Percentiles rank a stretch among this genome's conserved stretches.
Conservation (phyloP, 1,140 invertebrate species). For the Penaeus japonicus region DNA sequence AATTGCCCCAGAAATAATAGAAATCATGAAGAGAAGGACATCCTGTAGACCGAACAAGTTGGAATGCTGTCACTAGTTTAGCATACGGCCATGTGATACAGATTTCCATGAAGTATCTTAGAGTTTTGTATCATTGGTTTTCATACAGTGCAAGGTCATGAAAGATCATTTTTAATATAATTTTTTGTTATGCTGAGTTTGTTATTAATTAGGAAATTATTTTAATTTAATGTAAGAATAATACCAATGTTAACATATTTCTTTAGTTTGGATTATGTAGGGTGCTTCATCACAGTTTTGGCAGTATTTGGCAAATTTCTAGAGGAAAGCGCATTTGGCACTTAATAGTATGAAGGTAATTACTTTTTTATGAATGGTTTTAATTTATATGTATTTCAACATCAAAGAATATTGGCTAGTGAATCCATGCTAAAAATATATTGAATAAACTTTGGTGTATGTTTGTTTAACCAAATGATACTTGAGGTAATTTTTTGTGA, state of each 20-base stretch:
- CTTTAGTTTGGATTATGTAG: slow-evolving; percentile 25
- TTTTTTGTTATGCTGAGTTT: slow-evolving; percentile 24
- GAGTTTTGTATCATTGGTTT: slow-evolving; percentile 36
- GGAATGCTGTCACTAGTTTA: slow-evolving; percentile 38
- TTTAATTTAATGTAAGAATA: slow-evolving; percentile 3
- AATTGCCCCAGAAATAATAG: neutral
- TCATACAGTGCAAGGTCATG: slow-evolving; percentile 18
- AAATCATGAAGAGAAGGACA: neutral
- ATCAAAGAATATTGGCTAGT: slow-evolving; percentile 46
- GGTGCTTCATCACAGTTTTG: slow-evolving; percentile 15
- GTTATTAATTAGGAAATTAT: slow-evolving; percentile 26
- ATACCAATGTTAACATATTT: slow-evolving; percentile 14
- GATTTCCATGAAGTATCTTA: slow-evolving; percentile 38
- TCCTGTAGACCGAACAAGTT: slow-evolving; percentile 8
- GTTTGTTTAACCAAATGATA: neutral
- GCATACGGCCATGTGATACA: slow-evolving; percentile 42
- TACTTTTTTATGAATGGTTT: slow-evolving; percentile 31
- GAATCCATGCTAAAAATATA: slow-evolving; percentile 48
- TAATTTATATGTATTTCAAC: slow-evolving; percentile 38
- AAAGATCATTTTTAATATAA: neutral
- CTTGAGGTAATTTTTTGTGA: neutral
- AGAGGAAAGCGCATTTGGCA: slow-evolving; percentile 23
- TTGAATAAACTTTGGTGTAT: slow-evolving; percentile 11
- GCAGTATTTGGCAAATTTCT: neutral
- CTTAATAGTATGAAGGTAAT: slow-evolving; percentile 8